Conservation (phyloP, 2,888 invertebrate species). For the Anarsia innoxiella region DNA sequence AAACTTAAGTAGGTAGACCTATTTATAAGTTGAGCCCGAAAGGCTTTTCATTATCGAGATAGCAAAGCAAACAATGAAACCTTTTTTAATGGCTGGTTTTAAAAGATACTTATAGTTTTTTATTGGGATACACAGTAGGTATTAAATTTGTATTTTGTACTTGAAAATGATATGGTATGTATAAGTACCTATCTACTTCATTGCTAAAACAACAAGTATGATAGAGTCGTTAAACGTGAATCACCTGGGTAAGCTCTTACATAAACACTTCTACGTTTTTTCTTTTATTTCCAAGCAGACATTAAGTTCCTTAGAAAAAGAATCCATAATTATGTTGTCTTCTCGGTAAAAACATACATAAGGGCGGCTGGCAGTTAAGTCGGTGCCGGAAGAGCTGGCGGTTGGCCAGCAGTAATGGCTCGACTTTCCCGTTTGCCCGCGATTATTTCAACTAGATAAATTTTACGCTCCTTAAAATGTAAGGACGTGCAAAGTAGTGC, state of each 20-base stretch:
- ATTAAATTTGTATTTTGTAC: not conserved
- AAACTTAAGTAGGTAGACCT: too few relatives aligned
- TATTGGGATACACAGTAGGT: not conserved
- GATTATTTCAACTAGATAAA: conserved; percentile 64
- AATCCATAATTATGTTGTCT: conserved; percentile 18
- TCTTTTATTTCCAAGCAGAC: not conserved
- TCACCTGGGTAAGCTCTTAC: not conserved
- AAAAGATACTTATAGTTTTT: not conserved
- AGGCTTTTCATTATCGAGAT: too few relatives aligned
- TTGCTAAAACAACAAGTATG: not conserved
- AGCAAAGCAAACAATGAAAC: too few relatives aligned
- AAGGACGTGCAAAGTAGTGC: conserved; percentile 46
- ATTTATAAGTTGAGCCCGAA: too few relatives aligned
- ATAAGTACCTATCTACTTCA: not conserved
- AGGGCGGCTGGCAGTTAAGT: conserved; percentile 29
- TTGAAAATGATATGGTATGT: not conserved
- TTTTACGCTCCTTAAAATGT: conserved; percentile 53
- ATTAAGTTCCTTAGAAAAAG: conserved; percentile 5
- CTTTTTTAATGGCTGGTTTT: too few relatives aligned
- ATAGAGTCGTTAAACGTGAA: not conserved
- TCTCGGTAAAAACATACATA: conserved; percentile 20
- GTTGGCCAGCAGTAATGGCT: conserved; percentile 48
- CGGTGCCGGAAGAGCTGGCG: conserved; percentile 43
- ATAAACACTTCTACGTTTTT: not conserved
- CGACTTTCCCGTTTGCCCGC: conserved; percentile 30